Conservation (phyloP, 2,888 invertebrate genomes). For the Seira sanloemensis region DNA sequence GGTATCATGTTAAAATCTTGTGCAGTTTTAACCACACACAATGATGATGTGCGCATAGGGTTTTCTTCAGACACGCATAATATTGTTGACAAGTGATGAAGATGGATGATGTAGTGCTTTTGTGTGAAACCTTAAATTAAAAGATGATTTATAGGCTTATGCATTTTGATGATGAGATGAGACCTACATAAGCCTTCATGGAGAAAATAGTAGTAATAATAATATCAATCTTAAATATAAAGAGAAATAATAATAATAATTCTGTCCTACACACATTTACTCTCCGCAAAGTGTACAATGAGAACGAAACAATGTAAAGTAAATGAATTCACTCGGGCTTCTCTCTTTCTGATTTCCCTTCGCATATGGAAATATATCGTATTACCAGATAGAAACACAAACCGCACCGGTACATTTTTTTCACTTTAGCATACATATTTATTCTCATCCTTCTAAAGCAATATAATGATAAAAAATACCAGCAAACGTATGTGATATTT, state of each 20-base stretch:
- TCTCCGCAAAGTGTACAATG: neutral
- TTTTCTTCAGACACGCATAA: constrained; percentile 44
- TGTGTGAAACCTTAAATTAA: constrained; percentile 61
- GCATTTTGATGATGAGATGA: constrained; percentile 60
- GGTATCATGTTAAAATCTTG: no score
- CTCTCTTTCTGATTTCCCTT: neutral
- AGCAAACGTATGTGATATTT: constrained; percentile 30
- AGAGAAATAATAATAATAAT: constrained; percentile 15
- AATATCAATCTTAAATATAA: constrained; percentile 5
- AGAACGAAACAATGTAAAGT: constrained; percentile 13
- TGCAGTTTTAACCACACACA: no score
- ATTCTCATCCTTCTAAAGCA: neutral
- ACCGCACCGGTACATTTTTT: neutral
- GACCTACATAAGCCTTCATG: constrained; percentile 54
- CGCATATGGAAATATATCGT: neutral
- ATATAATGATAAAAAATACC: constrained; percentile 17
- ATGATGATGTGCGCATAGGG: neutral
- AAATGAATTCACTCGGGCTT: constrained; percentile 36
- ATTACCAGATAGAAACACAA: neutral
- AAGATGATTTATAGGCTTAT: constrained; percentile 61
- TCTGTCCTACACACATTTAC: constrained; percentile 24
- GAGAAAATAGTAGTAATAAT: constrained; percentile 18
- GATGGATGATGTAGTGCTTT: constrained; percentile 62
- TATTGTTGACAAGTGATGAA: constrained; percentile 59
- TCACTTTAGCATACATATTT: neutral